Evolutionary conservation across 2,113 vertebrate genomes (phyloP), one percentile per base, ranked within the genome.

Genomic region (Eudyptes chrysolophus): DNA sequence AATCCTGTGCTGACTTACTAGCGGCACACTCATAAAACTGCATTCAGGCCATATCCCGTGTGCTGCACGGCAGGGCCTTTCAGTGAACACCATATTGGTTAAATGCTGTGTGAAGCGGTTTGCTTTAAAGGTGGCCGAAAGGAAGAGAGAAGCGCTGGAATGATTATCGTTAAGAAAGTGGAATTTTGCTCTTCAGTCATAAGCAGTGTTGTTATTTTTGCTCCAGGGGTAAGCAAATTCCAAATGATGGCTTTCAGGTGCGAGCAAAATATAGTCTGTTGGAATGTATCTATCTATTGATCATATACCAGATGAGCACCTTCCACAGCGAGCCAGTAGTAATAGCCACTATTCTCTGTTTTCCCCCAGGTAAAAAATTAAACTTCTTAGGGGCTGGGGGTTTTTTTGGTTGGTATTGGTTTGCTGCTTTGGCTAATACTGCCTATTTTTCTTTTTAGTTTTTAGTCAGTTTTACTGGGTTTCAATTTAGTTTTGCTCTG

Each of bases 21-120:
- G 54, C 4, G 7, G 10, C 25, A 51, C 0, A 2, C 34, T 64
- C 29, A 60, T 1, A 9, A 72, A 75, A 66, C n/a, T 64, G 26
- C 30, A 25, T 38, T 65, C 51, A 62, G 83, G 58, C n/a, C 13
- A 2, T 15, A 20, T 12, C 5, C 64, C 1, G 0, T 4, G 42
- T 26, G 60, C 62, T 58, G 42, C 71, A 29, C 0, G 0, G 20
- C 36, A 40, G 20, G 44, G 30, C 52, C 30, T 61, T 61, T 7
- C 0, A 1, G 11, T 57, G 40, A 74, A 7, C 24, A 7, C 25
- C 1, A 0, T 32, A 7, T 2, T 38, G n/a, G 46, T 55, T 84
- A 87, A 74, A 78, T 30, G 32, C 32, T 30, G 17, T 19, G 51
- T 76, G 66, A 44, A 68, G 44, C 6, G 3, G 11, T n/a, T 90